These are phyloP conservation scores for Thecophora atra DNA, from an alignment of 2,888 invertebrate species.

Conservation along the genomic window DNA sequence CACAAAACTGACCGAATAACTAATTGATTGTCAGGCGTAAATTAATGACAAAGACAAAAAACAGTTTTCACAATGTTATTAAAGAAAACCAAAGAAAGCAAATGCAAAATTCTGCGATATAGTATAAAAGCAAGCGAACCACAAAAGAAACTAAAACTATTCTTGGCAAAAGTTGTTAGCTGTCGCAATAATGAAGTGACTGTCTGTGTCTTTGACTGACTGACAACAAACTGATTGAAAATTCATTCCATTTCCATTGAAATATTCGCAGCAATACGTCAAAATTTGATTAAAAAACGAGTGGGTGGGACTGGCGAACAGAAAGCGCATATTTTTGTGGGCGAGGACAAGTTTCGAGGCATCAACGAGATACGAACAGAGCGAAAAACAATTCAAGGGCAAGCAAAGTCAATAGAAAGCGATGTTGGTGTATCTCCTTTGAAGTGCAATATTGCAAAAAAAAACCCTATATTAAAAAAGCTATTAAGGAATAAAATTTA, in stretches of 20 bases:
- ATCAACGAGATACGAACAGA: not conserved
- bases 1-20: not conserved
- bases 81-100: not conserved
- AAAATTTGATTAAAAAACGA: conserved; percentile 9
- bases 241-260: conserved; percentile 9
- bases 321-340: not conserved
- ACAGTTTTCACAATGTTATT: not conserved
- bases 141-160: conserved; percentile 14
- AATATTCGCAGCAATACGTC: not conserved
- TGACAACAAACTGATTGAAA: not conserved
- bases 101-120: not conserved
- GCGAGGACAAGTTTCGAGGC: not conserved
- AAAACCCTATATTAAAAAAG: not conserved
- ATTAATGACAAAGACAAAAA: not conserved
- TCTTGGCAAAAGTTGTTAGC: too few species aligned
- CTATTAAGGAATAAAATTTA: too few species aligned
- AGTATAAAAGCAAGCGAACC: not conserved
- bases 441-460: conserved; percentile 1
- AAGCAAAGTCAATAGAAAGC: too few species aligned
- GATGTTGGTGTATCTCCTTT: not conserved
- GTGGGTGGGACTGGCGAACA: not conserved
- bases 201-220: not conserved
- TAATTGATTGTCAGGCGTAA: not conserved
- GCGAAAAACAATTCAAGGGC: not conserved
- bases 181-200: too few species aligned